Percentiles rank a stretch among this genome's conserved stretches.
Evolutionary conservation across 30 jellyfish, hydroid and myxozoan species (phyloP).

Genomic region (Calvadosia cruxmelitensis): DNA sequence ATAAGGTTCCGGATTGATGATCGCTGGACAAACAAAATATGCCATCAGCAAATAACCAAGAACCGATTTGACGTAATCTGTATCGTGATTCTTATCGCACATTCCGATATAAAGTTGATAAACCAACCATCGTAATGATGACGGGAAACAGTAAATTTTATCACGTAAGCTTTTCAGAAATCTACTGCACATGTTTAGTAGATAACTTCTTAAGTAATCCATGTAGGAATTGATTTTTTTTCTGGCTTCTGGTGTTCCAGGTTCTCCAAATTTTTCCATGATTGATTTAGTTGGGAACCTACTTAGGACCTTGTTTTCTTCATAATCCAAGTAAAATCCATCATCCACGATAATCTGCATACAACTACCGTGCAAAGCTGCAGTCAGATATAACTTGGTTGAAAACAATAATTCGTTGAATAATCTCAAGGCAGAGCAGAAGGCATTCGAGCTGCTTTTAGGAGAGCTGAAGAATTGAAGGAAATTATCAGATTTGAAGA

Average conservation of each 20-base stretch:
- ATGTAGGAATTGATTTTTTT: conserved; percentile 40
- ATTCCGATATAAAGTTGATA: conserved; percentile 29
- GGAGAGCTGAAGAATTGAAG: conserved; percentile 65
- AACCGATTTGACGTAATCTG: conserved; percentile 52
- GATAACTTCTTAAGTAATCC: conserved; percentile 28
- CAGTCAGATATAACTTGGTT: conserved; percentile 81
- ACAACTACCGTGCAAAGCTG: conserved; percentile 85
- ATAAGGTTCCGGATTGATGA: conserved; percentile 87
- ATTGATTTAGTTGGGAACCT: conserved; percentile 59
- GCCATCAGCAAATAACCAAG: conserved; percentile 70
- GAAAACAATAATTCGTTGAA: conserved; percentile 64
- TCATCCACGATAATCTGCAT: conserved; percentile 94
- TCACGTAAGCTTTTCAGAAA: conserved; percentile 63
- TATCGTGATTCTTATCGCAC: conserved; percentile 31
- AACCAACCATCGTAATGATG: conserved; percentile 62
- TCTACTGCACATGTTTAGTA: conserved; percentile 41
- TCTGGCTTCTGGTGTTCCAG: conserved; percentile 61
- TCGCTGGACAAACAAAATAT: conserved; percentile 86
- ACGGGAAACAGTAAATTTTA: conserved; percentile 78
- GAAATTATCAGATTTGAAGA: conserved; percentile 40
- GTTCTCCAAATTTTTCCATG: conserved; percentile 81
- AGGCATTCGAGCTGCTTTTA: conserved; percentile 52
- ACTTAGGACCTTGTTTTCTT: conserved; percentile 43
- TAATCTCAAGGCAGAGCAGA: conserved; percentile 36
- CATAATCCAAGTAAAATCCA: conserved; percentile 48